Evolutionary conservation across 2,113 vertebrate genomes (phyloP), one percentile per base, ranked within the genome.

Genomic region (Petrocephalus zakoni): DNA sequence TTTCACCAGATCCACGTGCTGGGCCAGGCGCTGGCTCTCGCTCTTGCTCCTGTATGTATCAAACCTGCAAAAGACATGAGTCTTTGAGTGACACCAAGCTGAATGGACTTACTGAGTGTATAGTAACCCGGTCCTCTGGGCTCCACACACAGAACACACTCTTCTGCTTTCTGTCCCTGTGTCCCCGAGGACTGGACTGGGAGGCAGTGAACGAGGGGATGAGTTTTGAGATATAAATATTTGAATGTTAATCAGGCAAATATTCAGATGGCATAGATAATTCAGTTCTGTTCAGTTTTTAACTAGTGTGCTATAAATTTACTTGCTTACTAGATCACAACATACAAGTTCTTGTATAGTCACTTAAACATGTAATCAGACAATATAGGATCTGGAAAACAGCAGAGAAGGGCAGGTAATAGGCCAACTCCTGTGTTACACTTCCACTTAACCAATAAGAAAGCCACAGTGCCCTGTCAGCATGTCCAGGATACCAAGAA

Each of bases 41-140:
- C 96, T 96, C 92, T 96, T 97, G 90, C 96, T 96, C 87, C 95
- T 96, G 86, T 99, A 99, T 0, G 98, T 99, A 92, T 99, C 98
- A 89, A 99, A 99, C 92, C 98, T 99, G 83, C 56, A 52, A 19
- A 25, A n/a, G n/a, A n/a, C n/a, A n/a, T n/a, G n/a, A n/a, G n/a
- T n/a, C n/a, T n/a, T n/a, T n/a, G n/a, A n/a, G n/a, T n/a, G n/a
- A n/a, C n/a, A n/a, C n/a, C n/a, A n/a, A n/a, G n/a, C n/a, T n/a
- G n/a, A n/a, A n/a, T n/a, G n/a, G n/a, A n/a, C n/a, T n/a, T n/a
- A n/a, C n/a, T n/a, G n/a, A n/a, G n/a, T n/a, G n/a, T n/a, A n/a
- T n/a, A n/a, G n/a, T n/a, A n/a, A n/a, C n/a, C n/a, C n/a, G n/a
- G n/a, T n/a, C n/a, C n/a, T n/a, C n/a, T n/a, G n/a, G n/a, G n/a